These are phyloP conservation scores for Bombus affinis DNA, from an alignment of 1,140 invertebrate genomes.

Conservation along the genomic window DNA sequence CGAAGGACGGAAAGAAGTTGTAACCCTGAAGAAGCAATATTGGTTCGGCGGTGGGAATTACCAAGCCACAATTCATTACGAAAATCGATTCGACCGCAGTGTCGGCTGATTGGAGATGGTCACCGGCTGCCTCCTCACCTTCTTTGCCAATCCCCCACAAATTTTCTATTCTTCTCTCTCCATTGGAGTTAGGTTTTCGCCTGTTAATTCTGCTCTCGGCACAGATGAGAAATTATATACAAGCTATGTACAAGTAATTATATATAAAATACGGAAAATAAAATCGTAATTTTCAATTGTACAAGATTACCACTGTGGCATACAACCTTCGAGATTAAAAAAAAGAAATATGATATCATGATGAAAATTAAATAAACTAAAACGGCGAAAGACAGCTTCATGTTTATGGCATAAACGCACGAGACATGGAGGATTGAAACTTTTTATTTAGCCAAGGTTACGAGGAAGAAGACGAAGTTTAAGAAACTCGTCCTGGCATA, in stretches of 20 bases:
- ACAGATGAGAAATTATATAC: slow-evolving; percentile 52
- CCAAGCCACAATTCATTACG: slow-evolving; percentile 76
- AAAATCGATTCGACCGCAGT: slow-evolving; percentile 75
- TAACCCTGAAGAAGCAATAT: slow-evolving; percentile 78
- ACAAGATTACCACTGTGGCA: neutral
- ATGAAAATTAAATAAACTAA: neutral
- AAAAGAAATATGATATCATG: neutral
- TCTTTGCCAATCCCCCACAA: slow-evolving; percentile 23
- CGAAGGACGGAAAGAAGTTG: slow-evolving; percentile 69
- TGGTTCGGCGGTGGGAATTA: slow-evolving; percentile 68
- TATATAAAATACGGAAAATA: neutral
- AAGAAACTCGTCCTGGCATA: slow-evolving; percentile 31
- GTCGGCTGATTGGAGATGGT: slow-evolving; percentile 75
- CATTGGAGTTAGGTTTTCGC: neutral
- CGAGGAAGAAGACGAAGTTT: slow-evolving; percentile 24
- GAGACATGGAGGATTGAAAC: neutral
- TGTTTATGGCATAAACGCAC: neutral
- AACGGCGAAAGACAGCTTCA: no score
- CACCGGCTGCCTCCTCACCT: slow-evolving; percentile 57
- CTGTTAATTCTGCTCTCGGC: slow-evolving; percentile 8
- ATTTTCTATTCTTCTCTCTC: slow-evolving; percentile 29
- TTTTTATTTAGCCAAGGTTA: slow-evolving; percentile 22
- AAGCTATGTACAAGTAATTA: neutral
- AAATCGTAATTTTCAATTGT: neutral
- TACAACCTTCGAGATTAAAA: neutral